phyloP scores from a whole-genome alignment of 1,140 invertebrate species.

The Megalonaias nervosa region DNA sequence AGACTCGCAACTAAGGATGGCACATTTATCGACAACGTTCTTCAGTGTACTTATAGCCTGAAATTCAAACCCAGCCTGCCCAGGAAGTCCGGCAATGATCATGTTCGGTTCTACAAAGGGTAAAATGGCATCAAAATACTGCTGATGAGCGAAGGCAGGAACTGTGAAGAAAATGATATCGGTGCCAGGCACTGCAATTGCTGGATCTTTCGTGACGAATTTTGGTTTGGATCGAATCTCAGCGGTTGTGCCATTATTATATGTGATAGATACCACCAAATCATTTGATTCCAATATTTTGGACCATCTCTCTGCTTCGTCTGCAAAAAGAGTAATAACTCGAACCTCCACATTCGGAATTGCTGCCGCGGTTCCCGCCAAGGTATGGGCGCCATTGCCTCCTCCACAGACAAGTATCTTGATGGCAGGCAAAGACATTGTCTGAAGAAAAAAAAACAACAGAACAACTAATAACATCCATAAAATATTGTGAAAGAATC shows the following conservation, averaged over 20 bases:
- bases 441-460: too few species aligned
- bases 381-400: constrained; percentile 56
- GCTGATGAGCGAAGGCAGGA: constrained; percentile 52
- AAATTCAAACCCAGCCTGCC: constrained; percentile 61
- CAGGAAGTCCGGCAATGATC: constrained; percentile 55
- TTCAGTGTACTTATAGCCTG: constrained; percentile 43
- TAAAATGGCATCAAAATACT: constrained; percentile 55
- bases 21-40: constrained; percentile 28
- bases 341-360: constrained; percentile 47
- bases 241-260: constrained; percentile 36
- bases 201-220: constrained; percentile 50
- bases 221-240: constrained; percentile 41
- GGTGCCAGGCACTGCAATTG: constrained; percentile 39
- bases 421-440: too few species aligned
- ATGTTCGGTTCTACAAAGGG: constrained; percentile 45
- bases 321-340: constrained; percentile 53
- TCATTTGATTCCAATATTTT: constrained; percentile 41
- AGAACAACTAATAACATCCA: too few species aligned
- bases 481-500: too few species aligned
- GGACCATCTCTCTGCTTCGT: constrained; percentile 59
- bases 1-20: constrained; percentile 50
- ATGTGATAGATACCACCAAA: constrained; percentile 43
- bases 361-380: constrained; percentile 54
- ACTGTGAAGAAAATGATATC: constrained; percentile 53
- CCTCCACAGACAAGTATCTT: constrained; percentile 53